Evolutionary conservation across 2,888 invertebrate genomes (phyloP).

Genomic region (Ephialtes manifestator): DNA sequence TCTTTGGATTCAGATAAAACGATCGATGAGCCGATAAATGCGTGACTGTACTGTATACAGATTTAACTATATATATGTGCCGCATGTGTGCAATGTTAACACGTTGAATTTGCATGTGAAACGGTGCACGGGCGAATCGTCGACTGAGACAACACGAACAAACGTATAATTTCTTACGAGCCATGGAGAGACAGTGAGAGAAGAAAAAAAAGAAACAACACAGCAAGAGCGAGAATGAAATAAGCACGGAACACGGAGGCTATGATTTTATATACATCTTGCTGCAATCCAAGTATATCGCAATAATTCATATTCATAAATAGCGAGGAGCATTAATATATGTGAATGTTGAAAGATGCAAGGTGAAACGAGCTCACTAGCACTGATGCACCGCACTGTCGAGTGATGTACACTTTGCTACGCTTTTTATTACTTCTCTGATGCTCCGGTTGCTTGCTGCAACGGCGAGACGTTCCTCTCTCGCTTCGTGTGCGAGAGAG

Average conservation of each 20-base stretch:
- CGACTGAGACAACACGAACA: conserved; percentile 38
- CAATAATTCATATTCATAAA: conserved; percentile 66
- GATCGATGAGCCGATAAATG: conserved; percentile 43
- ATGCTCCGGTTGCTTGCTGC: not conserved
- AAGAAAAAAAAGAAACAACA: not conserved
- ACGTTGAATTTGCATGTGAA: conserved; percentile 34
- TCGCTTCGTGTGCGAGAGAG: not conserved
- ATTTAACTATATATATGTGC: not conserved
- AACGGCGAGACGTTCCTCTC: not conserved
- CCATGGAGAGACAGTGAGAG: not conserved
- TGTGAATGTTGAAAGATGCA: conserved; percentile 50
- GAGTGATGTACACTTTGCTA: not conserved
- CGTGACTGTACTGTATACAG: not conserved
- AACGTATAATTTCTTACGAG: conserved; percentile 46
- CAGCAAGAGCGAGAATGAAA: not conserved
- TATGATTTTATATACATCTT: conserved; percentile 34
- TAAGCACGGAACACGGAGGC: conserved; percentile 32
- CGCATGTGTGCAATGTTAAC: conserved; percentile 7
- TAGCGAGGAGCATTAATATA: conserved; percentile 36
- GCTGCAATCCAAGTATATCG: conserved; percentile 38
- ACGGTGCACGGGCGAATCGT: conserved; percentile 47
- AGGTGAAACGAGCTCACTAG: conserved; percentile 54
- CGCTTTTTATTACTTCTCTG: not conserved
- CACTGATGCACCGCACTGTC: not conserved
- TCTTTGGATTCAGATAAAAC: conserved; percentile 43